Base-by-base conservation (phyloP, 2,113 vertebrate species). In the Entosphenus tridentatus region DNA sequence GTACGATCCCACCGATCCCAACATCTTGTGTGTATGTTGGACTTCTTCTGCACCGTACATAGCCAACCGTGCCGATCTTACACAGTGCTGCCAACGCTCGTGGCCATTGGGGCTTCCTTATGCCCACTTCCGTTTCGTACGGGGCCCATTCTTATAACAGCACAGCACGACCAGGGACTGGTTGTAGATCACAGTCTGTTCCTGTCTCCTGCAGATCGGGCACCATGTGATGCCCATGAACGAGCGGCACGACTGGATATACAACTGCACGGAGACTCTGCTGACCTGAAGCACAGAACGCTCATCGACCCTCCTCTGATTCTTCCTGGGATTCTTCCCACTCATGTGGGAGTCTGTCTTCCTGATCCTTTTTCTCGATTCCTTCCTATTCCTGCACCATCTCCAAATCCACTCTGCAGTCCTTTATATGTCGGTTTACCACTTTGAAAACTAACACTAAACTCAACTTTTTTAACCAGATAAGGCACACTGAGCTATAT, bases 151-250 rank as follows among this genome's bases (percentile, higher is more conserved):
- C 56, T 69, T 69, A 57, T 57, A 55, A 21, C n/a, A 69, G 21
- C 58, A 21, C 2, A 57, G 58, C 58, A 17, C 57, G 16, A 56
- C 56, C 12, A 16, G 56, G 56, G 58, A 8, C 69, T 69, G 69
- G 62, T 67, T n/a, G 62, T 8, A 67, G 62, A 67, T 9, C 11
- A 21, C n/a, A 21, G 69, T 70, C 58, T 6, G 75, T 9, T 71
- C 70, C 67, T 69, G 71, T 39, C 70, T 0, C 65, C 69, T 73
- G 12, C 77, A 96, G 89, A 81, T 96, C 65, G 89, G 84, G 73
- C 89, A 96, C 72, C 89, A 96, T 10, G 80, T 87, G 71, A 77
- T 93, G 76, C 81, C 89, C 0, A 72, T 85, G 73, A 82, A 81
- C 1, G 86, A 91, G 59, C 81, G 72, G 72, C 82, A 84, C 72